Base-by-base conservation (phyloP, 1,140 invertebrate species). In the Drosophila funebris region DNA sequence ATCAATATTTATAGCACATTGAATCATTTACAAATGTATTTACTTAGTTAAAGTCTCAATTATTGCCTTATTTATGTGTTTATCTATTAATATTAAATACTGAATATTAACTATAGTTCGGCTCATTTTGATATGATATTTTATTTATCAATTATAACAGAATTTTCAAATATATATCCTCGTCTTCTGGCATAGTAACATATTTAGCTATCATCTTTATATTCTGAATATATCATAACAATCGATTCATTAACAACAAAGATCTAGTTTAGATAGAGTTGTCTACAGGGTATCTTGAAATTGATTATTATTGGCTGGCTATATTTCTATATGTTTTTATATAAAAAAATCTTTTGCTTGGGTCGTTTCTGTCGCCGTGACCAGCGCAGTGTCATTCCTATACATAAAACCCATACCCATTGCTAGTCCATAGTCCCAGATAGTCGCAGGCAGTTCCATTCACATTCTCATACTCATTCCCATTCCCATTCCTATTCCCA, bases 401-500 rank as follows among this genome's bases (percentile, higher is more conserved):
- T 36, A 36, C 33, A n/a, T 13, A 29, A 14, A 48, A 27, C 24
- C 24, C 44, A 48, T 27, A 29, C 22, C 46, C 27, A 8, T 36
- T 22, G 43, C 43, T 46, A 20, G 43, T 46, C 43, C 20, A 41
- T 7, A 36, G 14, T 18, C 14, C 14, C 39, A 41, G 39, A 41
- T 6, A 41, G 18, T 18, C 14, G 14, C 39, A 41, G 14, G 18
- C 18, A 22, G 18, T 41, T 29, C 14, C 36, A 43, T 43, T 29
- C 53, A 1, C 48, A 52, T 58, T 18, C 56, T 24, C 4, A 36
- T 60, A 11, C 29, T 16, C 16, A 58, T 36, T 27, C 27, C 46
- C 43, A 63, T 53, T 62, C 20, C 39, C 48, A 46, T 62, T 41
- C 52, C 33, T 18, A 71, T 27, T 53, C 33, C 54, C 44, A 67